phyloP scores from a whole-genome alignment of 2,797 vertebrate species.

The Gymnoscopelus microlampas region DNA sequence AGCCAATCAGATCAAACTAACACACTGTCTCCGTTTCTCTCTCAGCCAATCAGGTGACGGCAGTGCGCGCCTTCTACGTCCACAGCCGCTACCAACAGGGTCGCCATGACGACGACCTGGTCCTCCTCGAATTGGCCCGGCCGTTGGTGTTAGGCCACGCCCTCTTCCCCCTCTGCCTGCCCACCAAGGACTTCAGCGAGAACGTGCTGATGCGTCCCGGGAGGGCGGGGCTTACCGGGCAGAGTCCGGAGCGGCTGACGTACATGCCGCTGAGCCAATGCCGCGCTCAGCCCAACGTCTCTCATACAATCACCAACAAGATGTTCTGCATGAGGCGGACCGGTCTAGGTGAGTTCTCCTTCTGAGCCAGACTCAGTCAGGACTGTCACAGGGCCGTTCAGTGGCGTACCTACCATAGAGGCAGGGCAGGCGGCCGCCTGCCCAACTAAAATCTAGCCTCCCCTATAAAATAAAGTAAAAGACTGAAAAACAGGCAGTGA shows the following conservation, averaged over 20 bases:
- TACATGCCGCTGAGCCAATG: constrained; percentile 82
- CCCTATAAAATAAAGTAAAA: too few species aligned
- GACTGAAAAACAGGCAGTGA: too few species aligned
- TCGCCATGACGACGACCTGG: constrained; percentile 80
- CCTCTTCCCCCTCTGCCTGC: constrained; percentile 83
- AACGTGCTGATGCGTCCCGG: constrained; percentile 83
- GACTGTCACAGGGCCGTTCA: background rate
- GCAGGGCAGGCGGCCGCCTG: too few species aligned
- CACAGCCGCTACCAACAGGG: constrained; percentile 73
- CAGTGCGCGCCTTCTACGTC: constrained; percentile 22
- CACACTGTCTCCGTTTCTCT: background rate
- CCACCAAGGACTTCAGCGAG: constrained; percentile 89
- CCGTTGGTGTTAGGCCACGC: constrained; percentile 63
- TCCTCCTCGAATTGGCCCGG: constrained; percentile 80
- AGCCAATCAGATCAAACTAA: too few species aligned
- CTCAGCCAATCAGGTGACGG: constrained; percentile 30
- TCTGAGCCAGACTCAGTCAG: too few species aligned
- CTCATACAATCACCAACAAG: constrained; percentile 84
- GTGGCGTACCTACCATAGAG: too few species aligned
- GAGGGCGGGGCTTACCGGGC: constrained; percentile 56
- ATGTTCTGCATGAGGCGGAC: constrained; percentile 84
- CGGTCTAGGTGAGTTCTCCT: fast-evolving
- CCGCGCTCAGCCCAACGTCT: constrained; percentile 74
- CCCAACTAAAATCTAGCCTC: too few species aligned
- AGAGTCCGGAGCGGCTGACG: constrained; percentile 30